Evolutionary conservation across 2,888 invertebrate genomes (phyloP), one percentile per base, ranked within the genome.

Genomic region (Amphipyra tragopoginis): DNA sequence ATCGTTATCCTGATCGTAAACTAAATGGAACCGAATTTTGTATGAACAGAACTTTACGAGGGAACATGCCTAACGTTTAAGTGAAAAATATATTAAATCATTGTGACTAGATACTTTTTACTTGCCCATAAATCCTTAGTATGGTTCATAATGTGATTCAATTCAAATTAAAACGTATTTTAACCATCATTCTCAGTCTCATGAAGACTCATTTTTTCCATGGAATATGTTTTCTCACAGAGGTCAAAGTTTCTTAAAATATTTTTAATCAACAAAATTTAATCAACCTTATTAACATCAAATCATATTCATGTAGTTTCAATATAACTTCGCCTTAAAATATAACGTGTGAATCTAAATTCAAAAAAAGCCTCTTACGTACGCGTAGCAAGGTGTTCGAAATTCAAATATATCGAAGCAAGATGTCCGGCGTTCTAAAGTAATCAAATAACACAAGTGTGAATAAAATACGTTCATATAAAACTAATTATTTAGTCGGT

Each of bases 1-100:
- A 82, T 78, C 74, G 76, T 85, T 86, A 86, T 86, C 85, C 86
- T 83, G 79, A 66, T 86, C 87, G 83, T 89, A 85, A 89, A 88
- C 71, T 72, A 84, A 86, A 85, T 83, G 79, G 84, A 81, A 69
- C 73, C 62, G 74, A 83, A 73, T 80, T 79, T 78, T 68, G 72
- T 66, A 68, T 77, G 72, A 72, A 76, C 71, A 60, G 65, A 73
- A 63, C 45, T 76, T 80, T 70, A 78, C 67, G 65, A 66, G 63
- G 56, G 40, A 61, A 65, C 67, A 64, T 67, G 54, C 47, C 57
- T 62, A 55, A 63, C 65, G 57, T 72, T 75, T 69, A 75, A 65
- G 53, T 72, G 58, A 56, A 77, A 75, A 75, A 65, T 61, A 59
- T 61, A 62, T 67, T 76, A 67, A 72, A 79, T 75, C 63, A 75